Base-by-base conservation (phyloP, 2,888 invertebrate species). In the Sesamia inferens region DNA sequence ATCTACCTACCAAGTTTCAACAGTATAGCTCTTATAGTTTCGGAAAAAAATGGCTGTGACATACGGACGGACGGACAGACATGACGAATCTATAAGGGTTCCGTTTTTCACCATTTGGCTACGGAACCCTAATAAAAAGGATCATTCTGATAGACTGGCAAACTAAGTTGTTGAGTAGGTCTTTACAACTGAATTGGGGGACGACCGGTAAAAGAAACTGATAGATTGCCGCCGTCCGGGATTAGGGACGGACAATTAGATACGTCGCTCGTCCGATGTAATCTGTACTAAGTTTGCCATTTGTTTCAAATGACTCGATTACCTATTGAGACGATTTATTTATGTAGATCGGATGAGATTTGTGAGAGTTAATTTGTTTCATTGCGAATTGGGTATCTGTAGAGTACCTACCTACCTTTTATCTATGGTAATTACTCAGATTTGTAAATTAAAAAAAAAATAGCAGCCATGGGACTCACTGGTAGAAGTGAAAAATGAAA, bases 191-290 rank as follows among this genome's bases (percentile, higher is more conserved):
- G 69, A 76, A 75, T 72, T 81, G 71, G 80, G 79, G 85, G 71
- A 66, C 63, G 73, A 82, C 64, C 72, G 73, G 74, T 75, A 69
- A 84, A 85, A 83, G 84, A 87, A 86, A 84, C 86, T 86, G 88
- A 89, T 86, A 85, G 81, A 90, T 88, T 80, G 77, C 78, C 84
- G 90, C 89, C 89, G 86, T 79, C 79, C 73, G 72, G 79, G 90
- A 91, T 92, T 90, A 90, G 79, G 83, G 82, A 85, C 82, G 83
- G 84, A 87, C 88, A 88, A 92, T 92, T 89, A 88, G 87, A 87
- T 83, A 75, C 79, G 81, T 83, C 82, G 90, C 88, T 91, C 90
- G 88, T 90, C 87, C 85, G 86, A 88, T 88, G 81, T 89, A 90
- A 92, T 92, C 92, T 88, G 75, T 78, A 75, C 80, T 85, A 82